phyloP scores from a whole-genome alignment of 1,140 invertebrate genomes.

The Aphis gossypii region DNA sequence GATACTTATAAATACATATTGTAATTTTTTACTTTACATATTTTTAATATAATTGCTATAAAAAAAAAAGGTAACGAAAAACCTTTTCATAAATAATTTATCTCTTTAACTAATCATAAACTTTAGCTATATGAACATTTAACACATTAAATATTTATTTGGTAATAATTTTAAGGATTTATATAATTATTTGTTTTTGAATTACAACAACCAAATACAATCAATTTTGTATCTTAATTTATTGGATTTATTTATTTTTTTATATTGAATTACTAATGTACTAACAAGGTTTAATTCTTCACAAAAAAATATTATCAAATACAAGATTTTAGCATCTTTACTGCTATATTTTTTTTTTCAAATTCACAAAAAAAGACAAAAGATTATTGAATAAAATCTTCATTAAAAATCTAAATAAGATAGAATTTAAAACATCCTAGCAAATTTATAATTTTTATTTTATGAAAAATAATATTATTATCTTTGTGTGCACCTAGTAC shows the following conservation, averaged over 20 bases:
- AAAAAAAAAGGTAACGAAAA: too few species aligned
- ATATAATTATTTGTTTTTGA: too few species aligned
- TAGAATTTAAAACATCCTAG: background rate
- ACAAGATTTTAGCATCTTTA: background rate
- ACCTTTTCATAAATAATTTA: too few species aligned
- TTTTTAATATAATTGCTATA: too few species aligned
- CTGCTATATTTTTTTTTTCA: too few species aligned
- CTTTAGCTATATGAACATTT: too few species aligned
- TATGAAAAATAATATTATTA: background rate
- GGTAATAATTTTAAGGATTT: too few species aligned
- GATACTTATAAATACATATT: too few species aligned
- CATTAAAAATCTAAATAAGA: too few species aligned
- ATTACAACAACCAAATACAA: background rate
- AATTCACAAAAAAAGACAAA: background rate
- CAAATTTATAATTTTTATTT: fast-evolving
- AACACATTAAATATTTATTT: too few species aligned
- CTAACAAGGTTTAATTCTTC: background rate
- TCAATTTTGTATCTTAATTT: background rate
- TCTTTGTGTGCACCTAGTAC: background rate
- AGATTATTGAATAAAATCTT: background rate
- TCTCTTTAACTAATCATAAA: too few species aligned
- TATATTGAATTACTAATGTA: background rate
- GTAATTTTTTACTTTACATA: too few species aligned
- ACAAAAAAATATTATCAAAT: background rate
- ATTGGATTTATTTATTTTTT: background rate